Base-by-base conservation (phyloP, 2,888 invertebrate genomes). In the Ichneumoninae sp. region DNA sequence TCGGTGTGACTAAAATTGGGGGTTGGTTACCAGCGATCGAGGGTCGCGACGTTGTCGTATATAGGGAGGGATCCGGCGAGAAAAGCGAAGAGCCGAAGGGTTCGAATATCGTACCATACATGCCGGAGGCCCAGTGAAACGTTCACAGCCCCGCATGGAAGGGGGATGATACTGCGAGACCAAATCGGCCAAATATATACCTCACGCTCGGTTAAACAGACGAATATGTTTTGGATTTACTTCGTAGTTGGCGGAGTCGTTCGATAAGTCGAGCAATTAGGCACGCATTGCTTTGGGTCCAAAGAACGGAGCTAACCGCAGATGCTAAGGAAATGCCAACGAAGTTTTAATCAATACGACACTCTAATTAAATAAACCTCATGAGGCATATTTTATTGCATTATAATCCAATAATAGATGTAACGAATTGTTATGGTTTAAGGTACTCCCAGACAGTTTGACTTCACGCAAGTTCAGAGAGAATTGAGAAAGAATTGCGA, bases 181-280 rank as follows among this genome's bases (percentile, higher is more conserved):
- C 92, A 92, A 92, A 93, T 92, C 92, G 91, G 91, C 91, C 90
- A 91, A 92, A 92, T 91, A 89, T 91, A 91, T 92, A 92, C 91
- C 91, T 93, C 92, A 91, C 93, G 92, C 90, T 93, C 92, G 92
- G 93, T 92, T 93, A 90, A 92, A 91, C 87, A 89, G 83, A 80
- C 88, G 91, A 93, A 93, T 93, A 93, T 93, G 93, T 91, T 93
- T 93, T 92, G 89, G 91, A 93, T 92, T 92, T 89, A 91, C 89
- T 92, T 87, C 87, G 88, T 87, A 87, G 88, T 86, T 73, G 74
- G 73, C 86, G 66, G 78, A 76, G 75, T 83, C 66, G 77, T 83
- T 89, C 89, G 89, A 89, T 89, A 89, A 89, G 88, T 90, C 88
- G 85, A 76, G 80, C 89, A 90, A 90, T 91, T 90, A 90, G 88